Conservation (phyloP, 2,888 invertebrate genomes). For the Cryptosula pallasiana region DNA sequence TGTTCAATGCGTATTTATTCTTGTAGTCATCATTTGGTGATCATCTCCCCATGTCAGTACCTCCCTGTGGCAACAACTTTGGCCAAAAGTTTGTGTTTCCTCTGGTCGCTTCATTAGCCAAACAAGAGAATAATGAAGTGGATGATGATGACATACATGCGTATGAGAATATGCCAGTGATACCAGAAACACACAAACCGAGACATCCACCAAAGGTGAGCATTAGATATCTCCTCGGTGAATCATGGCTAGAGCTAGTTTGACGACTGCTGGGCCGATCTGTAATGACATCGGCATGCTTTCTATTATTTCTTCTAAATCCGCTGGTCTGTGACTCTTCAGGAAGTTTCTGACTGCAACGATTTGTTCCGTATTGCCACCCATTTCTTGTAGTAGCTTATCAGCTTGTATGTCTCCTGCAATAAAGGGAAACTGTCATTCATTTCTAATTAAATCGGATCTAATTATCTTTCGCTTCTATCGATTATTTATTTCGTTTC, state of each 20-base stretch:
- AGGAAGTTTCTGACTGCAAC: slow-evolving; percentile 6
- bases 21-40: too few species aligned
- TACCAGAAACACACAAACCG: slow-evolving; percentile 4
- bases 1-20: too few species aligned
- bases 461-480: too few species aligned
- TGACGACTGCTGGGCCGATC: neutral
- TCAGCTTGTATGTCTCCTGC: too few species aligned
- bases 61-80: too few species aligned
- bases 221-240: neutral
- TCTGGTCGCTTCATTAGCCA: neutral
- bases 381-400: neutral
- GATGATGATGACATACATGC: slow-evolving; percentile 28
- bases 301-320: neutral
- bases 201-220: slow-evolving; percentile 9
- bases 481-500: too few species aligned
- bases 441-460: too few species aligned
- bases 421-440: too few species aligned
- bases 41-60: too few species aligned
- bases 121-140: neutral
- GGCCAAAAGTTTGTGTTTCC: neutral
- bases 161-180: slow-evolving; percentile 29
- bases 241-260: neutral
- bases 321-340: neutral
- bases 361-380: neutral
- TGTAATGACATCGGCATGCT: neutral